phyloP scores from a whole-genome alignment of 2,888 invertebrate species.

The Exocentrus adspersus region DNA sequence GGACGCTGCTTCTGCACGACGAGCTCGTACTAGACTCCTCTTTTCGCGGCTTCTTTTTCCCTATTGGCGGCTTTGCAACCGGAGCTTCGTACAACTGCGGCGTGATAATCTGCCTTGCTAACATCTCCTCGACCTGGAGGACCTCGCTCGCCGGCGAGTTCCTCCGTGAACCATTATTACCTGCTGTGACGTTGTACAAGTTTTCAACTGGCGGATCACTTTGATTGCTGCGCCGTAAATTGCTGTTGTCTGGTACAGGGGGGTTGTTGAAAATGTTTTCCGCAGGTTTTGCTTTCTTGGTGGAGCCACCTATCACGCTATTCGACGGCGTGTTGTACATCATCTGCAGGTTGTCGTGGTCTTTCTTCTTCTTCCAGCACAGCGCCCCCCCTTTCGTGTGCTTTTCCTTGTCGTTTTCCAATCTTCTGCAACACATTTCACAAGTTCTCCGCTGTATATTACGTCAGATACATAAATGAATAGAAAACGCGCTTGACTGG shows the following conservation, averaged over 20 bases:
- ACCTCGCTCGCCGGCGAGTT: background rate
- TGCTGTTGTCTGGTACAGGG: constrained; percentile 41
- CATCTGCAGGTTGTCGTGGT: constrained; percentile 29
- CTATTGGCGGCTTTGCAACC: background rate
- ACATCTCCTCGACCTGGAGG: background rate
- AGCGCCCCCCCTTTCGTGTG: background rate
- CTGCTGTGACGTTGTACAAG: background rate
- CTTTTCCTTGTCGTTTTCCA: too few species aligned
- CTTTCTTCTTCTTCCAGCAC: constrained; percentile 30
- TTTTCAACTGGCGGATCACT: too few species aligned
- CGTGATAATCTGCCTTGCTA: background rate
- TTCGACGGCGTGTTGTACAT: constrained; percentile 44
- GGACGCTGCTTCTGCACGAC: background rate
- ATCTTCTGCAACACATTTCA: too few species aligned
- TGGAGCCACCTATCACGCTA: constrained; percentile 28
- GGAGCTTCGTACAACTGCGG: background rate
- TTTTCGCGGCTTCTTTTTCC: background rate
- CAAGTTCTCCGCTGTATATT: too few species aligned
- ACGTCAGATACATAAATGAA: too few species aligned
- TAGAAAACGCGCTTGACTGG: too few species aligned
- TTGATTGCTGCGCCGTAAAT: too few species aligned
- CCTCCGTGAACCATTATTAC: background rate
- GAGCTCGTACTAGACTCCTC: background rate
- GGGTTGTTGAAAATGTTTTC: too few species aligned
- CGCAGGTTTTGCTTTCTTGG: background rate